Base-by-base conservation (phyloP, 2,888 invertebrate species). In the Latrodectus hesperus region DNA sequence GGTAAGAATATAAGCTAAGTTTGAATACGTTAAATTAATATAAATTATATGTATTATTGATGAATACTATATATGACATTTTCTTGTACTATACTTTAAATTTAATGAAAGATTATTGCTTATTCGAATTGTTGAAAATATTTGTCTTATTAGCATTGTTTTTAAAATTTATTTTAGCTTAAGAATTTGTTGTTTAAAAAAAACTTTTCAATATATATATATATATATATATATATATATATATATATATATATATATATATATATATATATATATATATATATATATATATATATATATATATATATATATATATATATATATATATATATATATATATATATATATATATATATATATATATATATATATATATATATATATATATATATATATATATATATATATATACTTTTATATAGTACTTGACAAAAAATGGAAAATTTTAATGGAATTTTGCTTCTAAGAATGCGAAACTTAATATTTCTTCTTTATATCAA, bases 221-320 rank as follows among this genome's bases (percentile, higher is more conserved):
- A 73, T 73, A 53, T 73, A 73, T 73, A 73, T 73, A 73, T 73
- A 73, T 73, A 73, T 73, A 73, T 51, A 53, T 73, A 73, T 73
- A 51, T 73, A 73, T 73, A 73, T 73, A n/a, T 51, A 51, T 73
- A n/a, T 51, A 73, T 73, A 73, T 52, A 51, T 51, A n/a, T 52
- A 73, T 73, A 70, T 70, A 26, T 73, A 73, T 51, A 53, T 73
- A 73, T 73, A 51, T 73, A 73, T 73, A 73, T 73, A n/a, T 51
- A 51, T 73, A n/a, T 51, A 73, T 73, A 73, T 52, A 51, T 51
- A n/a, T 52, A 73, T 73, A 70, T 70, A 73, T 73, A 1, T 73
- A 73, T 73, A 73, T 73, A 9, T 73, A 73, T 73, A 53, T 73
- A 73, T 73, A 73, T 73, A 73, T 73, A 73, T 73, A 73, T 73